Conservation (phyloP, 2,888 invertebrate genomes). For the Machimus rusticus region DNA sequence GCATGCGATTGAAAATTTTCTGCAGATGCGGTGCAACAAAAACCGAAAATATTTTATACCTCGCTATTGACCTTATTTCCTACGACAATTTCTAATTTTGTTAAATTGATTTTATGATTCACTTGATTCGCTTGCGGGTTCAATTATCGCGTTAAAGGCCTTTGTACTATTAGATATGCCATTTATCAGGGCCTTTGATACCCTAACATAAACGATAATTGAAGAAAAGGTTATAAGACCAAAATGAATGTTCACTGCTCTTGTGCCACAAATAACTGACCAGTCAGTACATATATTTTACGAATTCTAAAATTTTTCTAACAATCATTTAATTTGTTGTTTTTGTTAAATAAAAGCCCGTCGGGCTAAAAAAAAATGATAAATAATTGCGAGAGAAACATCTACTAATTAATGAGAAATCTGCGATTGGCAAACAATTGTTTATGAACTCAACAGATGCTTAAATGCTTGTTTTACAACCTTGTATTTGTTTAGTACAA, state of each 20-base stretch:
- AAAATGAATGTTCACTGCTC: not conserved
- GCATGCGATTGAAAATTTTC: constrained; percentile 34
- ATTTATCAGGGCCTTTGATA: not conserved
- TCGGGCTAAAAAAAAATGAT: not conserved
- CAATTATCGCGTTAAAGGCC: not conserved
- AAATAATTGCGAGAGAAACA: not conserved
- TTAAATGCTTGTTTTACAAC: not conserved
- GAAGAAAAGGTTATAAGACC: not conserved
- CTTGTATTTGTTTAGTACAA: not conserved
- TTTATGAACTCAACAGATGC: not conserved
- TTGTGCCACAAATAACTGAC: not conserved
- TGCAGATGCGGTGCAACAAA: constrained; percentile 18
- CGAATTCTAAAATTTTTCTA: not conserved
- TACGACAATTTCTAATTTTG: not conserved
- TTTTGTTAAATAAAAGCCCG: not conserved
- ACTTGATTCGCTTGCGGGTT: not conserved
- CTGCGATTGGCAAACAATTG: not conserved
- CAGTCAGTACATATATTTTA: not conserved
- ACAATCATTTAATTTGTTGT: not conserved
- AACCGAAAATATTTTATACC: not conserved
- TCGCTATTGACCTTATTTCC: constrained; percentile 20
- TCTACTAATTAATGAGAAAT: not conserved
- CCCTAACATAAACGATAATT: not conserved
- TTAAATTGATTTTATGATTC: constrained; percentile 9
- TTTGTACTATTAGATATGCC: not conserved